Conservation (phyloP, 2,113 vertebrate species). For the Gopherus flavomarginatus region DNA sequence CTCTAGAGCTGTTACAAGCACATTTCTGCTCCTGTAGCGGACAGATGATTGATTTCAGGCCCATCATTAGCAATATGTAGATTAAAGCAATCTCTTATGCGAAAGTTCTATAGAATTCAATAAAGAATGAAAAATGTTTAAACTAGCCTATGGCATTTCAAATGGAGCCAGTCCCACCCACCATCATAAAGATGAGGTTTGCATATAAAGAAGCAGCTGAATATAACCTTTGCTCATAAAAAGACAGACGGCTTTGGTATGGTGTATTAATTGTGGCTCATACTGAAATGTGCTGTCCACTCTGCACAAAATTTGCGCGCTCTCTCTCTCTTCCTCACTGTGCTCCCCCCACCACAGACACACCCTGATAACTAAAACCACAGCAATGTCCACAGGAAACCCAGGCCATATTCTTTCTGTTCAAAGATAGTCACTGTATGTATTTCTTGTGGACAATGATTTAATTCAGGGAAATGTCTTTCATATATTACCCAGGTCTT, state of each 20-base stretch:
- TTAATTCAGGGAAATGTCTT: background rate
- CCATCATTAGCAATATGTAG: background rate
- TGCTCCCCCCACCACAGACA: background rate
- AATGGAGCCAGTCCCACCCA: rapidly evolving
- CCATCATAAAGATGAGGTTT: rapidly evolving
- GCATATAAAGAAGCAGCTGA: background rate
- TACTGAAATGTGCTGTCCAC: background rate
- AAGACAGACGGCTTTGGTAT: background rate
- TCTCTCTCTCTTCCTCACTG: background rate
- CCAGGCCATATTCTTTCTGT: background rate
- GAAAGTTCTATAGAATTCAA: background rate
- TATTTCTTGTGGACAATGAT: background rate
- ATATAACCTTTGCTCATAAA: rapidly evolving
- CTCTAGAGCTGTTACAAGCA: background rate
- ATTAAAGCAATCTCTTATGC: background rate
- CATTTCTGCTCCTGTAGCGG: background rate
- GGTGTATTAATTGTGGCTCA: background rate
- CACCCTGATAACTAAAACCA: background rate
- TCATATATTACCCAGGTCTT: background rate
- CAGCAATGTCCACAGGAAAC: background rate
- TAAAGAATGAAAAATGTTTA: background rate
- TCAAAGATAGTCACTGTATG: background rate
- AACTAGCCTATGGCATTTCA: rapidly evolving
- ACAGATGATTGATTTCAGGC: background rate
- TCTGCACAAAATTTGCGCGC: background rate